A percentile compares a stretch with the other conserved stretches of the same genome.
Conservation (phyloP, 2,888 invertebrate genomes). For the Kuschelorhynchus macadamiae region DNA sequence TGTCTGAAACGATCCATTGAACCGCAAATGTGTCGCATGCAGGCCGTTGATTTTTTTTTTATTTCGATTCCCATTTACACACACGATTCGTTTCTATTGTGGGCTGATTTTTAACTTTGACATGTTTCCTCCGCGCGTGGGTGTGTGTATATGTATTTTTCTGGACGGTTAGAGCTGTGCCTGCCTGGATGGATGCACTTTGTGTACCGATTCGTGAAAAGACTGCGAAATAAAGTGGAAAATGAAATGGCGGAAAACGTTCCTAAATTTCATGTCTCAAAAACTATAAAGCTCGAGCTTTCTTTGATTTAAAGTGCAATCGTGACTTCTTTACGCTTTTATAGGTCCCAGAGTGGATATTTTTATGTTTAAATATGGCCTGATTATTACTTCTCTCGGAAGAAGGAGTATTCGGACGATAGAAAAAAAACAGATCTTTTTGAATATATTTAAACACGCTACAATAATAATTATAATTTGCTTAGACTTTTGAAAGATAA, state of each 20-base stretch:
- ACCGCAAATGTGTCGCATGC: slow-evolving; percentile 28
- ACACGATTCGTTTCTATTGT: slow-evolving; percentile 37
- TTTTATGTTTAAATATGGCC: no score
- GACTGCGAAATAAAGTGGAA: slow-evolving; percentile 39
- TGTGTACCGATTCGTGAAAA: slow-evolving; percentile 38
- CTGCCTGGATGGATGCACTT: slow-evolving; percentile 37
- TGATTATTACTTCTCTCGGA: no score
- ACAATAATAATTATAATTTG: no score
- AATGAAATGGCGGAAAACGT: slow-evolving; percentile 30
- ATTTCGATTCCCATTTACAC: slow-evolving; percentile 33
- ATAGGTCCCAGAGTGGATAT: no score
- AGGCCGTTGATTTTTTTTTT: slow-evolving; percentile 22
- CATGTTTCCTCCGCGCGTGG: slow-evolving; percentile 37
- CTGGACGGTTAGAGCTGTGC: slow-evolving; percentile 24
- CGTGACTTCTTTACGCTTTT: no score
- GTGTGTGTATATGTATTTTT: slow-evolving; percentile 39
- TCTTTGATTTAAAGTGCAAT: background rate
- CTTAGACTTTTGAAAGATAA: no score
- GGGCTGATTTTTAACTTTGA: slow-evolving; percentile 45
- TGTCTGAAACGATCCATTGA: slow-evolving; percentile 14
- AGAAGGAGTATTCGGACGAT: no score
- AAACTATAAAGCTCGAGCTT: no score
- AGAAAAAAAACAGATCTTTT: no score
- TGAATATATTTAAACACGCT: no score
- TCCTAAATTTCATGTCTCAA: slow-evolving; percentile 5